Percentiles rank a stretch among this genome's conserved stretches.
These are phyloP conservation scores for Diprion similis DNA, from an alignment of 1,140 invertebrate genomes.

Conservation along the genomic window DNA sequence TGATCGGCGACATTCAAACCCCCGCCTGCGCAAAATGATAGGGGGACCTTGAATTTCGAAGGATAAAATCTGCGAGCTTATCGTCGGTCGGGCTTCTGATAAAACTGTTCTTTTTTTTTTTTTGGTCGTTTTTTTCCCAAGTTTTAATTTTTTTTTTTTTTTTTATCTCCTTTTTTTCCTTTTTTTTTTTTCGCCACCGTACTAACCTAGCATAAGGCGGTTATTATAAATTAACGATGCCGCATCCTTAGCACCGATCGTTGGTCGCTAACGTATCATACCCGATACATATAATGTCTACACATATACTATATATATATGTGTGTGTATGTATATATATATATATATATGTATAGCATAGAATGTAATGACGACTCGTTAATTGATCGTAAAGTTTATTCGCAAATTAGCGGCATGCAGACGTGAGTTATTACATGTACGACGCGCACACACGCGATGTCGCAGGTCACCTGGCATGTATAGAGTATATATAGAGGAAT, in stretches of 20 bases:
- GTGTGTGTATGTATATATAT: neutral
- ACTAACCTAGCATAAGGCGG: slow-evolving; percentile 62
- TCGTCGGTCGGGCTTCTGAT: slow-evolving; percentile 50
- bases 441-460: no score
- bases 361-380: no score
- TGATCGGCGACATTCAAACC: slow-evolving; percentile 54
- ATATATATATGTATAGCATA: slow-evolving; percentile 5
- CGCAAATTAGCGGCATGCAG: no score
- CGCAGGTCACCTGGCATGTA: no score
- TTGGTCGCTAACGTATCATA: neutral
- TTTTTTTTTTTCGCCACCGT: slow-evolving; percentile 43
- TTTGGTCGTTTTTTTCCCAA: no score
- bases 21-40: slow-evolving; percentile 45
- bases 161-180: slow-evolving; percentile 49
- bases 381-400: no score
- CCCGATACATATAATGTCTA: neutral
- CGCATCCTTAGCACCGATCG: neutral
- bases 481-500: no score
- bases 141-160: slow-evolving; percentile 43
- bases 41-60: slow-evolving; percentile 60
- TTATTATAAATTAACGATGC: slow-evolving; percentile 41
- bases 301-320: no score
- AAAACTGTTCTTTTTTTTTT: slow-evolving; percentile 25
- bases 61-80: slow-evolving; percentile 63
- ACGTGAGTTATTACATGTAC: no score